Evolutionary conservation across 2,888 invertebrate species (phyloP).

Genomic region (Epinotia ramella): DNA sequence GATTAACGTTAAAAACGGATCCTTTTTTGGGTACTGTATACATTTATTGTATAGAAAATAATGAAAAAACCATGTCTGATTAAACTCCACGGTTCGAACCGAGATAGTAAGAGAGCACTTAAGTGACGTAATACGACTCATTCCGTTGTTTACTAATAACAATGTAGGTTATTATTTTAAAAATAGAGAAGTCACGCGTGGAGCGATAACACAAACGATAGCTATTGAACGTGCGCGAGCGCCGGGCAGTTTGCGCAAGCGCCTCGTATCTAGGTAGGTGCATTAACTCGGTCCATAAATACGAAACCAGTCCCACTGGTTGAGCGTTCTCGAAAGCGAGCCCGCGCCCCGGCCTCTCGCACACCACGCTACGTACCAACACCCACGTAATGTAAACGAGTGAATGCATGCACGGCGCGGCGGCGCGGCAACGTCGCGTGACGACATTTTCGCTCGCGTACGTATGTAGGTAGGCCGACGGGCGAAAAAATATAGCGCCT

Average conservation of each 20-base stretch:
- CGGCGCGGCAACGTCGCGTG: constrained; percentile 85
- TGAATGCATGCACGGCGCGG: constrained; percentile 80
- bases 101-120: constrained; percentile 9
- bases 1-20: neutral
- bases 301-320: constrained; percentile 82
- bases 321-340: constrained; percentile 84
- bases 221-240: constrained; percentile 64
- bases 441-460: constrained; percentile 86
- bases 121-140: constrained; percentile 52
- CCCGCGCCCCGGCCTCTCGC: constrained; percentile 78
- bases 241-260: constrained; percentile 78
- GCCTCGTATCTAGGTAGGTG: constrained; percentile 82
- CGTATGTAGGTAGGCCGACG: constrained; percentile 81
- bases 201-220: constrained; percentile 65
- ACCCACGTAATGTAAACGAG: constrained; percentile 78
- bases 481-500: constrained; percentile 82
- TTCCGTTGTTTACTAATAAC: constrained; percentile 69
- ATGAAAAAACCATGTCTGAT: neutral
- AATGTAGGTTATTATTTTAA: constrained; percentile 62
- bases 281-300: constrained; percentile 83
- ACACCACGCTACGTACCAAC: constrained; percentile 75
- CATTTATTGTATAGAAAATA: neutral
- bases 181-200: constrained; percentile 64
- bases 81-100: neutral
- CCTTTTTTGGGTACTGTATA: neutral